phyloP scores from a whole-genome alignment of 2,888 invertebrate genomes.

The Apodemia duryi region DNA sequence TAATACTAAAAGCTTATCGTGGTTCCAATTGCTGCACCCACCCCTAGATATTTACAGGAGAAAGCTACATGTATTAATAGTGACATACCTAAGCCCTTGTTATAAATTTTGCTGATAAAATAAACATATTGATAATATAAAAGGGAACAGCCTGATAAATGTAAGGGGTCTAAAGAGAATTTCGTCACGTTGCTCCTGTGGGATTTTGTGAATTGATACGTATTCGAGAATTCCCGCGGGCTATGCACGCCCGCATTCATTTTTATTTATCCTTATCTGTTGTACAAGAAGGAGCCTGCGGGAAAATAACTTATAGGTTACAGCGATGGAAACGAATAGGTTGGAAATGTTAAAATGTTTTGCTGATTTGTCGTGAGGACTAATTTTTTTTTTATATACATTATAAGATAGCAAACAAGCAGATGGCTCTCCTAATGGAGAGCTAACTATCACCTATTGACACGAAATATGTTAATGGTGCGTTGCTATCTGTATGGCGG shows the following conservation, averaged over 20 bases:
- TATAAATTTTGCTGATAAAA: neutral
- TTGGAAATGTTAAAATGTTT: conserved; percentile 6
- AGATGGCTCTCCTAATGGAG: too few species aligned
- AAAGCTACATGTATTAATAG: neutral
- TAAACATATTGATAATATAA: neutral
- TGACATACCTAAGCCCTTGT: neutral
- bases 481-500: too few species aligned
- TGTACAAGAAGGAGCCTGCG: conserved; percentile 1
- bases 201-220: conserved; percentile 12
- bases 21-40: neutral
- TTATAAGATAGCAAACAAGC: too few species aligned
- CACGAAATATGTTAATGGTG: too few species aligned
- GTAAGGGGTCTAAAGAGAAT: conserved; percentile 4
- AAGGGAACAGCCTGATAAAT: neutral
- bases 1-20: neutral
- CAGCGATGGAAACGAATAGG: neutral
- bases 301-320: conserved; percentile 7
- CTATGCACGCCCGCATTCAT: conserved; percentile 9
- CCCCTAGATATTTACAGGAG: neutral
- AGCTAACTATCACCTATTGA: too few species aligned
- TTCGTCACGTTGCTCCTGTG: conserved; percentile 7
- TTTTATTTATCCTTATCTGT: conserved; percentile 14
- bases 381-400: too few species aligned
- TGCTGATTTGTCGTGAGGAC: neutral
- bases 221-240: conserved; percentile 9